Conservation (phyloP, 2,797 vertebrate genomes). For the Crypturellus tataupa region DNA sequence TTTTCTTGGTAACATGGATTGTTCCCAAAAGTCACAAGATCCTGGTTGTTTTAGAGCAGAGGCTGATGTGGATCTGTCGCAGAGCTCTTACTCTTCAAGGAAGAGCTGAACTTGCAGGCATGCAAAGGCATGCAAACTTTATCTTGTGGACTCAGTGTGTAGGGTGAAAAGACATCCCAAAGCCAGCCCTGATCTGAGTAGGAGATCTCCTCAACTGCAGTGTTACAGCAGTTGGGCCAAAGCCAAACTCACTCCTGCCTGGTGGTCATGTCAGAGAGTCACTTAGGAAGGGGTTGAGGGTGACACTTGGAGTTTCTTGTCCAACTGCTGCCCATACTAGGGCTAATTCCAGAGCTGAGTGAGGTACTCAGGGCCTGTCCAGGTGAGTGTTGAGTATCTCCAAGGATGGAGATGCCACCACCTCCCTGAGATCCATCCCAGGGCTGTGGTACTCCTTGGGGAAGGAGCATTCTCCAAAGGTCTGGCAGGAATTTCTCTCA, state of each 20-base stretch:
- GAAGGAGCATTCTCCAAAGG: fast-evolving
- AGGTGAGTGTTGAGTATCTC: not conserved
- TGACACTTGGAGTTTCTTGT: fast-evolving
- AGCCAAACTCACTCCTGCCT: too few relatives aligned
- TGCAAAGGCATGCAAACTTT: not conserved
- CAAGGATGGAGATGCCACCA: not conserved
- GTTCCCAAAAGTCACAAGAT: not conserved
- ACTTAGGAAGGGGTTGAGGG: not conserved
- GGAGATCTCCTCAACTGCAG: not conserved
- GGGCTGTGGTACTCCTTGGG: not conserved
- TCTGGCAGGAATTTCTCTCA: not conserved
- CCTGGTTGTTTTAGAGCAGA: not conserved
- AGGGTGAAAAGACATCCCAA: not conserved
- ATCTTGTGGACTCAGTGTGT: not conserved
- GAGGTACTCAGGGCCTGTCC: not conserved
- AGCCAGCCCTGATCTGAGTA: not conserved
- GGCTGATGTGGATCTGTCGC: not conserved
- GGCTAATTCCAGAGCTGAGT: not conserved
- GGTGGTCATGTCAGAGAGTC: not conserved
- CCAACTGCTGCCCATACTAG: not conserved
- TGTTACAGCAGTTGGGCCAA: not conserved
- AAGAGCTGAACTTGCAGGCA: not conserved
- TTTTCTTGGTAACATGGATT: not conserved
- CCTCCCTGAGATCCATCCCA: not conserved
- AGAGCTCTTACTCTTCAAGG: not conserved